Base-by-base conservation (phyloP, 2,113 vertebrate species). In the Colaptes auratus region DNA sequence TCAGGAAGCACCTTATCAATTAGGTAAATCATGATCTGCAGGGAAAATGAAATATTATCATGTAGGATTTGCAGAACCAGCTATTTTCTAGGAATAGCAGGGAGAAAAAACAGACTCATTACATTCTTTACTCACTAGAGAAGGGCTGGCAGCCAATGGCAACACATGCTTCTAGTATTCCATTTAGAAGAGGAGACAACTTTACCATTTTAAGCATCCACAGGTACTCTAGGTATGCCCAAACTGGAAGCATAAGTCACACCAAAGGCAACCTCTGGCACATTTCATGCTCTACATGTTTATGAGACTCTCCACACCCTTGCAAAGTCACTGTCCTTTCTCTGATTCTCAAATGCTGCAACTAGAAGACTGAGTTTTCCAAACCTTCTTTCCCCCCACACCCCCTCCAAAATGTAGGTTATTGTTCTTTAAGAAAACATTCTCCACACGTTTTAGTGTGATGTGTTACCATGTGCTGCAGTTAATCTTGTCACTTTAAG, bases 1-100 rank as follows among this genome's bases (percentile, higher is more conserved):
- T 99, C 99, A 15, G 99, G 99, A 95, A 99, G 98, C 69, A 99
- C 99, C 93, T 99, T 99, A 97, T 99, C 99, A 46, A 99, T 99
- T 89, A 99, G 97, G 89, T 99, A 99, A 97, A 99, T 99, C 99
- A 99, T 99, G 92, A 99, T 99, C 99, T 99, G 94, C 74, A 77
- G 78, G 75, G 56, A 91, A 86, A 86, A 95, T 63, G 5, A 74
- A 86, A 55, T 42, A 53, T 28, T 55, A 63, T 48, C 13, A 67
- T 3, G 2, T 25, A 72, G 36, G 46, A 70, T 4, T 74, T 66
- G 50, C 1, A 74, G n/a, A 58, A 28, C 4, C 60, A 66, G 48
- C n/a, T 55, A 23, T 52, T 82, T 80, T 64, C 71, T 55, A 79
- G n/a, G 24, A 90, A 44, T 48, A 75, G 64, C 7, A 59, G 28